These are phyloP conservation scores for Stenodera caucasica DNA, from an alignment of 2,888 invertebrate species.

Conservation along the genomic window DNA sequence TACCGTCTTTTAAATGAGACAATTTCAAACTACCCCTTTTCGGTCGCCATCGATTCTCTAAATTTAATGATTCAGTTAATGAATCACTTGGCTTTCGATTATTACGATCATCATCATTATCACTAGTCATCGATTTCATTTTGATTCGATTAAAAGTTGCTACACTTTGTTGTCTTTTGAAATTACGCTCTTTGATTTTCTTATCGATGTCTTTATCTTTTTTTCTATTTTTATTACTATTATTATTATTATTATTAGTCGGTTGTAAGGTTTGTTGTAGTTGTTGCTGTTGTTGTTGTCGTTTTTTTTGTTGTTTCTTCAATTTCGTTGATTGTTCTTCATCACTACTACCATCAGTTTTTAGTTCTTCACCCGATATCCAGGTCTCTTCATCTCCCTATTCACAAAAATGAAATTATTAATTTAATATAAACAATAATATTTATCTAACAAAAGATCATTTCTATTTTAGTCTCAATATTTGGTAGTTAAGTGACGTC, in stretches of 20 bases:
- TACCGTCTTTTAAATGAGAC: conserved; percentile 43
- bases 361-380: conserved; percentile 58
- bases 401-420: conserved; percentile 13
- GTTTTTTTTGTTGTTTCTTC: background rate
- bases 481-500: no score
- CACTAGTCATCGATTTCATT: background rate
- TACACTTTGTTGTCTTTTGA: conserved; percentile 16
- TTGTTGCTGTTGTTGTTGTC: background rate
- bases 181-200: conserved; percentile 11
- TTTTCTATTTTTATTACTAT: no score
- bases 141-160: background rate
- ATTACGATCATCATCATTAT: background rate
- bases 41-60: conserved; percentile 49
- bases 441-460: background rate
- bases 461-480: no score
- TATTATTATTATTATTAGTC: background rate
- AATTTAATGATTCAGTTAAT: conserved; percentile 20
- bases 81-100: background rate
- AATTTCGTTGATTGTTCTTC: conserved; percentile 32
- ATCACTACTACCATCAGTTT: conserved; percentile 57
- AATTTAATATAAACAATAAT: background rate
- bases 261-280: background rate
- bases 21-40: conserved; percentile 53
- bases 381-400: conserved; percentile 56
- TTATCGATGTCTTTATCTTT: background rate